A percentile compares a stretch with the other conserved stretches of the same genome.
These are phyloP conservation scores for Chlorodrepanis virens DNA, from an alignment of 2,113 vertebrate genomes.

Conservation along the genomic window DNA sequence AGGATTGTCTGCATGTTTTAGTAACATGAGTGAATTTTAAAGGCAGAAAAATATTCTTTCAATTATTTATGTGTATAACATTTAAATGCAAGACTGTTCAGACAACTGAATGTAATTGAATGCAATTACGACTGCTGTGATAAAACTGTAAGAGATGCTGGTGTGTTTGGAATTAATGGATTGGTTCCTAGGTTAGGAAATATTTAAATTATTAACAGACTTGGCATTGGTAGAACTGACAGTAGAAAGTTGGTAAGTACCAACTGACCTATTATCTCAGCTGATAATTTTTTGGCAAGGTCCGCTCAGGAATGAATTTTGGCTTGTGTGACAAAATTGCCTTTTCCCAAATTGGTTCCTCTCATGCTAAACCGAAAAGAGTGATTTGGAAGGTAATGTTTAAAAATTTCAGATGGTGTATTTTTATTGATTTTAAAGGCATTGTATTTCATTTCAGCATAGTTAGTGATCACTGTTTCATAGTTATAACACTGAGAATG, in stretches of 20 bases:
- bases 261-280: neutral
- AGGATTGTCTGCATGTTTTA: neutral
- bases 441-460: neutral
- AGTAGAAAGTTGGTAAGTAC: neutral
- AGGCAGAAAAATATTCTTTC: neutral
- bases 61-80: neutral
- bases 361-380: neutral
- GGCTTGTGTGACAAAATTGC: neutral
- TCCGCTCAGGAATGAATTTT: neutral
- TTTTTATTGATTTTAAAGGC: neutral
- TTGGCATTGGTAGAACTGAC: neutral
- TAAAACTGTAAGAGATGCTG: neutral
- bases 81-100: neutral
- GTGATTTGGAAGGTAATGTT: neutral
- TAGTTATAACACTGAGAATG: neutral
- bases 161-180: neutral
- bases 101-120: neutral
- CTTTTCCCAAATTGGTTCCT: neutral
- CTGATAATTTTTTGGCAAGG: neutral
- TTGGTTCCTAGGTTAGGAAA: neutral
- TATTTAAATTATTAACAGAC: neutral
- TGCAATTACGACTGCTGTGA: neutral
- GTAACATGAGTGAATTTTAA: neutral
- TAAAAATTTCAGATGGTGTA: neutral
- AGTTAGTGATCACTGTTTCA: neutral